A percentile compares a stretch with the other conserved stretches of the same genome.
Evolutionary conservation across 2,888 invertebrate genomes (phyloP).

Genomic region (Chirona hameri): DNA sequence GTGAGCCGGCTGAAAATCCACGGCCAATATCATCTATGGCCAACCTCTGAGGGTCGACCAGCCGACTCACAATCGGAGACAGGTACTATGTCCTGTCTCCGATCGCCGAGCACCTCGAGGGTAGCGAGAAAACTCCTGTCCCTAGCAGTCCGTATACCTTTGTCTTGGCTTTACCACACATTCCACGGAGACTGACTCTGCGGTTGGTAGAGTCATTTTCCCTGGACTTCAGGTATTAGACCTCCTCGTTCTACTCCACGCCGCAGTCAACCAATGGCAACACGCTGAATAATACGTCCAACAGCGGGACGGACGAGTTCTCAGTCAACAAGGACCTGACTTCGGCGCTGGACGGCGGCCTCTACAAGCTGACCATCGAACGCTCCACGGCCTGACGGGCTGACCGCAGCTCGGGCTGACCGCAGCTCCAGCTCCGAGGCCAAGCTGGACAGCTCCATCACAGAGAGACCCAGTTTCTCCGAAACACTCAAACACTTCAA

Average conservation of each 20-base stretch:
- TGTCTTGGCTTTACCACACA: neutral
- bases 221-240: too few species aligned
- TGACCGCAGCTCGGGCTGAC: constrained; percentile 10
- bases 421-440: neutral
- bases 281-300: constrained; percentile 14
- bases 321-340: neutral
- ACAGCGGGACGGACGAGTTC: constrained; percentile 24
- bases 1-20: too few species aligned
- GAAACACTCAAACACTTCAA: constrained; percentile 40
- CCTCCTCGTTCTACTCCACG: constrained; percentile 28
- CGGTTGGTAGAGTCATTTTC: too few species aligned
- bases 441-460: constrained; percentile 31
- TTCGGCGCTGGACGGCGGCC: neutral
- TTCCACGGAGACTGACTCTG: too few species aligned
- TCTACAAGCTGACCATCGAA: constrained; percentile 6
- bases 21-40: too few species aligned
- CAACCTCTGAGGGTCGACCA: too few species aligned
- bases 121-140: too few species aligned
- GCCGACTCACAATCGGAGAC: too few species aligned
- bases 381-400: neutral
- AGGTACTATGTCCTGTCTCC: too few species aligned
- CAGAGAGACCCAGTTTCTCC: constrained; percentile 40
- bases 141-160: constrained; percentile 85
- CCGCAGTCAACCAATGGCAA: constrained; percentile 32
- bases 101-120: too few species aligned